Percentiles rank a stretch among this genome's conserved stretches.
These are phyloP conservation scores for Agrochola circellaris DNA, from an alignment of 2,888 invertebrate genomes.

Conservation along the genomic window DNA sequence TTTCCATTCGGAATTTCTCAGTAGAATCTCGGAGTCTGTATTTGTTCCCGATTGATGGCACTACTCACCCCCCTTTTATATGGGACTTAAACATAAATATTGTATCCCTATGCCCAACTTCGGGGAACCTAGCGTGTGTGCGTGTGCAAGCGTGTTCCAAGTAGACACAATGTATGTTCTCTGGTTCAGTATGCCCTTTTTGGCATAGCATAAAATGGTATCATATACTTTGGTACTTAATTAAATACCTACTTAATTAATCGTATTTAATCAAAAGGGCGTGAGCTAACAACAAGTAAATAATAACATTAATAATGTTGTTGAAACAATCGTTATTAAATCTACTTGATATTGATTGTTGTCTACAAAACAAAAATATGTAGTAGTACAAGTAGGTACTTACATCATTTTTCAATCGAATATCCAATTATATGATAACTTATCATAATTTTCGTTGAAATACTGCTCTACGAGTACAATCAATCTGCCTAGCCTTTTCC, in stretches of 20 bases:
- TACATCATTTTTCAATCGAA: background rate
- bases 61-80: no score
- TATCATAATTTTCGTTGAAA: background rate
- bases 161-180: background rate
- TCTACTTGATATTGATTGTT: background rate
- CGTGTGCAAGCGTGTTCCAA: background rate
- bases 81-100: no score
- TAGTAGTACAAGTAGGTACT: background rate
- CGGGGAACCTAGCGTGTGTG: no score
- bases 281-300: background rate
- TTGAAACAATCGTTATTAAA: conserved; percentile 1
- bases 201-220: background rate
- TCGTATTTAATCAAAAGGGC: background rate
- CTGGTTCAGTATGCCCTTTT: background rate
- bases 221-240: background rate
- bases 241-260: background rate
- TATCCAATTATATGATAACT: background rate
- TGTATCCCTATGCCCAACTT: background rate
- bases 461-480: no score
- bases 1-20: no score
- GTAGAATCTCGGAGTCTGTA: no score
- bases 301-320: background rate
- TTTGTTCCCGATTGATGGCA: no score
- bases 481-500: no score
- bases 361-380: background rate